phyloP scores from a whole-genome alignment of 2,113 vertebrate genomes.

The Strix aluco region DNA sequence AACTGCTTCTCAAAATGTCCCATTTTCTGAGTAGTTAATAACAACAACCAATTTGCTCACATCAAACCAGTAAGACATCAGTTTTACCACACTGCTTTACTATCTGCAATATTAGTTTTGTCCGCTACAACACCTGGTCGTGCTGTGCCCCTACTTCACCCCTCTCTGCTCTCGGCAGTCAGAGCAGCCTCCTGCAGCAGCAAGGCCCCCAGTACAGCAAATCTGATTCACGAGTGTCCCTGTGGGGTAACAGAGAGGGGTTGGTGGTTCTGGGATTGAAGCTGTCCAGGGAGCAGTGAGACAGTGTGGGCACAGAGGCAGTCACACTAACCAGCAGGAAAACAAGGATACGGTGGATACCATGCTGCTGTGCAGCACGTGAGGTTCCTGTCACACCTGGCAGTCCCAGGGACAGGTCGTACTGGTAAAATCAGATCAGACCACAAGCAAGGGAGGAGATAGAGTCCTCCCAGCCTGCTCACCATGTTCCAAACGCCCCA shows the following conservation, averaged over 20 bases:
- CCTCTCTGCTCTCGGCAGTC: neutral
- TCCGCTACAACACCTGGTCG: neutral
- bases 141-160: neutral
- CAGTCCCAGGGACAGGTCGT: neutral
- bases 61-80: neutral
- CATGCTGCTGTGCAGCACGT: neutral
- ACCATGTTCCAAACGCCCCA: neutral
- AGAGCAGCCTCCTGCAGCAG: neutral
- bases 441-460: neutral
- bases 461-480: neutral
- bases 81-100: neutral
- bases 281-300: neutral
- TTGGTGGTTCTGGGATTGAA: neutral
- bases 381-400: neutral
- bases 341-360: neutral
- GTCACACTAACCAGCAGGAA: neutral
- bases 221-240: fast-evolving
- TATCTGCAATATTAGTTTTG: neutral
- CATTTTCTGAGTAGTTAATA: neutral
- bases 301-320: fast-evolving
- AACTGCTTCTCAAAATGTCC: neutral
- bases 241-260: fast-evolving
- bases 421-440: neutral
- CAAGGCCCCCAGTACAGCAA: fast-evolving
- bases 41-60: neutral